Evolutionary conservation across 2,113 vertebrate genomes (phyloP).

Genomic region (Ceyx melanurus): DNA sequence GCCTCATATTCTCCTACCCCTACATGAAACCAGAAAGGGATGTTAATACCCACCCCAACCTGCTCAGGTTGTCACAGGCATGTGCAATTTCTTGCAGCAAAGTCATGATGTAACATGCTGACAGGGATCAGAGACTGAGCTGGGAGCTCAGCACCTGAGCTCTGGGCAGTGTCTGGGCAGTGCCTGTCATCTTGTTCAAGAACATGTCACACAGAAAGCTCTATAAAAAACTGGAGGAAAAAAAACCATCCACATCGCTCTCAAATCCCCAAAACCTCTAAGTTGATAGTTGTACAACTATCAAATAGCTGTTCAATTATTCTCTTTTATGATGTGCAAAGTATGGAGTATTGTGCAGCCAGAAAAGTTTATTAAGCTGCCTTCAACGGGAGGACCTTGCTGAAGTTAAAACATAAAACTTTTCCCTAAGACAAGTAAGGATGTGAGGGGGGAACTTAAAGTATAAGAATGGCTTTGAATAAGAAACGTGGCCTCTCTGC

Average conservation of each 20-base stretch:
- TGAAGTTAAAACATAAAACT: not conserved
- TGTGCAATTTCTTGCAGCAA: not conserved
- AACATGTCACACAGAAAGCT: not conserved
- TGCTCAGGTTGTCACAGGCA: not conserved
- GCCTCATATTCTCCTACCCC: not conserved
- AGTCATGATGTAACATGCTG: not conserved
- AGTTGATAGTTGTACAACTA: not conserved
- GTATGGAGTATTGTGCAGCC: not conserved
- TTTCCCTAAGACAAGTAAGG: not conserved
- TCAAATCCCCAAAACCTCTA: not conserved
- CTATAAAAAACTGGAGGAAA: not conserved
- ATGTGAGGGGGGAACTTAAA: not conserved
- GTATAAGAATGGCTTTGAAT: not conserved
- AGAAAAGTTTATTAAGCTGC: not conserved
- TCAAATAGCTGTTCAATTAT: not conserved
- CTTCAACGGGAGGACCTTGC: not conserved
- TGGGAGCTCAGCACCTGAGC: not conserved
- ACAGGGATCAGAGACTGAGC: not conserved
- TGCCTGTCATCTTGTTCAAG: not conserved
- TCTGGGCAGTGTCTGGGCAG: accelerated
- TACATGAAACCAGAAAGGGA: not conserved
- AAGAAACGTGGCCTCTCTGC: not conserved
- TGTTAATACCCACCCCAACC: accelerated
- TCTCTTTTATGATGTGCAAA: not conserved
- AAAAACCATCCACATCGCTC: not conserved